Conservation (phyloP, 2,113 vertebrate genomes). For the Variabilichromis moorii region DNA sequence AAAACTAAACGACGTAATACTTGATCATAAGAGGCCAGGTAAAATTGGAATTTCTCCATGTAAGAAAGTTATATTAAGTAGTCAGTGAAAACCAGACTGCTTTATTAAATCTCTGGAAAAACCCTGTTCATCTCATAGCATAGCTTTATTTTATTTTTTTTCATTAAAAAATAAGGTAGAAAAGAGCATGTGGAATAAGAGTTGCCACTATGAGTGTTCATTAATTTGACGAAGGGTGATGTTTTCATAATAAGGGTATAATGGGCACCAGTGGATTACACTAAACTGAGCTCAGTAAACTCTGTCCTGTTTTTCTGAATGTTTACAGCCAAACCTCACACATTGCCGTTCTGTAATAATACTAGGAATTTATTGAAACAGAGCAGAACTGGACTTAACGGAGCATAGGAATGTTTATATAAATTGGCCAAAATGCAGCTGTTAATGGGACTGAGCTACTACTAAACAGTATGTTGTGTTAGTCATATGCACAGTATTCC, state of each 20-base stretch:
- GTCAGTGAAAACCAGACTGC: neutral
- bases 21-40: neutral
- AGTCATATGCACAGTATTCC: neutral
- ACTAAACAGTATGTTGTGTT: neutral
- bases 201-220: neutral
- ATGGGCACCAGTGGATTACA: neutral
- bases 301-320: neutral
- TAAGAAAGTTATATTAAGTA: neutral
- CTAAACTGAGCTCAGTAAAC: neutral
- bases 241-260: neutral
- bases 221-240: neutral
- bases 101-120: neutral
- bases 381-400: neutral
- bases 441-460: neutral
- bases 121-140: neutral
- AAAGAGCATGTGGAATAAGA: neutral
- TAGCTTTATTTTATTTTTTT: neutral
- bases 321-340: neutral
- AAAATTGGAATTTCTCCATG: neutral
- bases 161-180: neutral
- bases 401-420: neutral
- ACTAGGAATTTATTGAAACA: neutral
- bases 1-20: neutral
- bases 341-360: neutral
- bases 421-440: neutral